phyloP scores from a whole-genome alignment of 1,140 invertebrate species.

The Solen grandis region DNA sequence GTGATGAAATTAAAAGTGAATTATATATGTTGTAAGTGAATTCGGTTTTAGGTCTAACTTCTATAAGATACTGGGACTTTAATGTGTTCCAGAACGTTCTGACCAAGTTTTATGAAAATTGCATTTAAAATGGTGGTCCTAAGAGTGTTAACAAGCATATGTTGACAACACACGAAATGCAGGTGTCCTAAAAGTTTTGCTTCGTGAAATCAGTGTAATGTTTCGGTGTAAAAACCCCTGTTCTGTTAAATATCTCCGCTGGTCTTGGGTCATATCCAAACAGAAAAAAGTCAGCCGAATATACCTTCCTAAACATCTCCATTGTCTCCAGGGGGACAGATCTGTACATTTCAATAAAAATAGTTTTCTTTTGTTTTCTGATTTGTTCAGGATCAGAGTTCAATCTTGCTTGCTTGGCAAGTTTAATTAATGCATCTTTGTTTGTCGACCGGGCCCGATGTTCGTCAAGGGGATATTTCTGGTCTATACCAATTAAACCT shows the following conservation, averaged over 20 bases:
- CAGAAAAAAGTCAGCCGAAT: constrained; percentile 2
- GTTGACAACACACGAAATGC: too few relatives aligned
- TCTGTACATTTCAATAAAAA: constrained; percentile 18
- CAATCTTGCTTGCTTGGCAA: not conserved
- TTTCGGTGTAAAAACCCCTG: too few relatives aligned
- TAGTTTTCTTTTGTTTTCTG: constrained; percentile 9
- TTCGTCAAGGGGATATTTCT: constrained; percentile 2
- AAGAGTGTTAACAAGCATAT: too few relatives aligned
- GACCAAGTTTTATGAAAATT: too few relatives aligned
- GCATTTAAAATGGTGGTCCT: too few relatives aligned
- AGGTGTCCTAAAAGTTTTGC: too few relatives aligned
- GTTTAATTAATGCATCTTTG: not conserved
- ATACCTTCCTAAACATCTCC: not conserved
- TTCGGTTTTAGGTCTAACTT: too few relatives aligned
- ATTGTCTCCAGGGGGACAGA: not conserved
- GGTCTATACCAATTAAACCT: constrained; percentile 10
- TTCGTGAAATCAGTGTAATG: too few relatives aligned
- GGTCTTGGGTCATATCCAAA: constrained; percentile 34
- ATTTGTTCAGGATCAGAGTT: not conserved
- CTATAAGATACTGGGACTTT: too few relatives aligned
- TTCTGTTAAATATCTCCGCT: constrained; percentile 28
- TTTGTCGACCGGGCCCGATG: not conserved
- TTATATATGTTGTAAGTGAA: too few relatives aligned
- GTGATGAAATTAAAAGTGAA: too few relatives aligned
- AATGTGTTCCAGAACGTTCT: too few relatives aligned